phyloP scores from a whole-genome alignment of 2,888 invertebrate genomes.

The Ypsolopha sequella region DNA sequence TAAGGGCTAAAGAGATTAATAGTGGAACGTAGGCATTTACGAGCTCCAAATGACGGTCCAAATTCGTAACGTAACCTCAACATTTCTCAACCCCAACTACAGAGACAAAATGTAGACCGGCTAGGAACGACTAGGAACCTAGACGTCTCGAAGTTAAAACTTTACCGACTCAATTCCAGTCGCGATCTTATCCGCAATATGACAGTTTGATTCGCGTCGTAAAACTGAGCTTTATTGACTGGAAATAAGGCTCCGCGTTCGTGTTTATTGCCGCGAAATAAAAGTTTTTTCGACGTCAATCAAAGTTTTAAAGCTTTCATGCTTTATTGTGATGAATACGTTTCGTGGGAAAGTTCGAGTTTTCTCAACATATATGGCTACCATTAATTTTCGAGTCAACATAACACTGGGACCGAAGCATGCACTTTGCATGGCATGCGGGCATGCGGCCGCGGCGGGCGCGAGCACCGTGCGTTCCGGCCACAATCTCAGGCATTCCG shows the following conservation, averaged over 20 bases:
- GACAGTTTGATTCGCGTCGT: slow-evolving; percentile 1
- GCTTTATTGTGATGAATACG: too few species aligned
- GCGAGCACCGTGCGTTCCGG: slow-evolving; percentile 7
- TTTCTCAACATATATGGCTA: too few species aligned
- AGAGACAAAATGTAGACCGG: slow-evolving; percentile 1
- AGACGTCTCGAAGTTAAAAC: neutral
- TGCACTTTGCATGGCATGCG: neutral
- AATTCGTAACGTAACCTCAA: neutral
- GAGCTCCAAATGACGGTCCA: neutral
- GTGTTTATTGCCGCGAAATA: neutral
- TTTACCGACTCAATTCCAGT: neutral
- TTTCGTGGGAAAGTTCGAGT: too few species aligned
- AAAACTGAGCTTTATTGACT: slow-evolving; percentile 2
- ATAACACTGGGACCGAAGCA: neutral
- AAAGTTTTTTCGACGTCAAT: neutral
- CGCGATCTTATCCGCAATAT: neutral
- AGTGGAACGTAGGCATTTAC: neutral
- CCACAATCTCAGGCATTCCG: slow-evolving; percentile 21
- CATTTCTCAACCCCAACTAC: neutral
- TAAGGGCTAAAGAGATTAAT: neutral
- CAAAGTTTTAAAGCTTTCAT: too few species aligned
- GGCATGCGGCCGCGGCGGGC: neutral
- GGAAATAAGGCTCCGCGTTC: neutral
- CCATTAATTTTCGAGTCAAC: neutral
- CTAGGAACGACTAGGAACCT: neutral